Conservation (phyloP, 1,140 invertebrate species). For the Drosophila persimilis region DNA sequence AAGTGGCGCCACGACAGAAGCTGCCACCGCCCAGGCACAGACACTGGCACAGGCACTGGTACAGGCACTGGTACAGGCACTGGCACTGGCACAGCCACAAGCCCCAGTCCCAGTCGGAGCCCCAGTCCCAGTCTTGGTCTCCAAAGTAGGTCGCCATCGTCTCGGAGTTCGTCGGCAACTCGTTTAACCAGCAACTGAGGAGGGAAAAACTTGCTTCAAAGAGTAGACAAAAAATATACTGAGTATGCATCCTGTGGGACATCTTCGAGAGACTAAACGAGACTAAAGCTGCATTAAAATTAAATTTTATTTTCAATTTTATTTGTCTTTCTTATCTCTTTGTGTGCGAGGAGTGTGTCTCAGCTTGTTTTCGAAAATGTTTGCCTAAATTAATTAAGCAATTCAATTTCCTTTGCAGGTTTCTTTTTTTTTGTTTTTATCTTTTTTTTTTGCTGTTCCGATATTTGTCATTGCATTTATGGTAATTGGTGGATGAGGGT, state of each 20-base stretch:
- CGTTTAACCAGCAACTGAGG: conserved; percentile 62
- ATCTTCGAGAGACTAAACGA: conserved; percentile 24
- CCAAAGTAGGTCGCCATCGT: conserved; percentile 65
- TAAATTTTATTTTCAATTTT: conserved; percentile 70
- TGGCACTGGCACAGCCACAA: conserved; percentile 18
- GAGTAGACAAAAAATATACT: conserved; percentile 4
- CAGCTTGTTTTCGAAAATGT: no score
- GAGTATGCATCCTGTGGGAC: conserved; percentile 57
- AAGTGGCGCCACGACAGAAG: conserved; percentile 61
- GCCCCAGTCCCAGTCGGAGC: conserved; percentile 14
- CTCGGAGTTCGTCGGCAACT: conserved; percentile 44
- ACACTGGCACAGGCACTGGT: conserved; percentile 1
- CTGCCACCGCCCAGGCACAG: conserved; percentile 26
- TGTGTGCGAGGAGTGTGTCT: conserved; percentile 33
- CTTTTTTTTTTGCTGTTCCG: background rate
- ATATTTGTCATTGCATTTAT: conserved; percentile 65
- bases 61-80: conserved; percentile 5
- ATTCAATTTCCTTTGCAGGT: conserved; percentile 65
- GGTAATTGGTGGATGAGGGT: conserved; percentile 53
- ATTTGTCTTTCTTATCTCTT: conserved; percentile 26
- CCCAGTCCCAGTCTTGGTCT: conserved; percentile 23
- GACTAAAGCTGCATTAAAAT: conserved; percentile 57
- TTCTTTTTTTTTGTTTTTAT: conserved; percentile 17
- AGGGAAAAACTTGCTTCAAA: conserved; percentile 38
- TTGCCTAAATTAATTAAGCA: conserved; percentile 68